Conservation (phyloP, 1,140 invertebrate genomes). For the Rhyacophila brunnea region DNA sequence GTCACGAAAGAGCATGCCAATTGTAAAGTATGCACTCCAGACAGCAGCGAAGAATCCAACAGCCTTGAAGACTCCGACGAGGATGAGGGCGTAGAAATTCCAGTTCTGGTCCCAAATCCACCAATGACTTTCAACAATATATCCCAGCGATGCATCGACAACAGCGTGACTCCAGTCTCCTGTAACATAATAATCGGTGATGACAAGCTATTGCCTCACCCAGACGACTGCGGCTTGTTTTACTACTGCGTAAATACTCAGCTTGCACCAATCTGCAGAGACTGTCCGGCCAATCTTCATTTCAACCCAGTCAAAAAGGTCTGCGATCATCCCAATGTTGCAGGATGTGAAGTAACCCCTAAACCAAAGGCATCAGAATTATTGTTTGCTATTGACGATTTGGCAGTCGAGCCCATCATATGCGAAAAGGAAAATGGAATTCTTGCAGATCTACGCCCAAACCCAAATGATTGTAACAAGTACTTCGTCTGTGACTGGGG, state of each 20-base stretch:
- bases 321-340: conserved; percentile 41
- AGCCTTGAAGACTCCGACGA: no score
- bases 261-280: conserved; percentile 34
- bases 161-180: conserved; percentile 21
- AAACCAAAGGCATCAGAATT: no score
- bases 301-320: conserved; percentile 40
- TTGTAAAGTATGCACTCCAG: conserved; percentile 1
- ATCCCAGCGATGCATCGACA: conserved; percentile 26
- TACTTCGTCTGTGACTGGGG: conserved; percentile 61
- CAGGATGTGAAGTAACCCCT: conserved; percentile 23
- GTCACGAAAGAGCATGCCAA: not conserved
- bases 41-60: no score
- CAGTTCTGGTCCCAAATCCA: not conserved
- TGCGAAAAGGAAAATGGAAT: conserved; percentile 1
- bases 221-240: conserved; percentile 38
- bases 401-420: not conserved
- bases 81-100: not conserved
- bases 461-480: conserved; percentile 54
- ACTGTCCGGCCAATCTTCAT: conserved; percentile 41
- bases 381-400: not conserved
- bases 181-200: conserved; percentile 11
- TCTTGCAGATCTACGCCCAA: conserved; percentile 37
- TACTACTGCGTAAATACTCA: conserved; percentile 34
- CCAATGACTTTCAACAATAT: conserved; percentile 26
- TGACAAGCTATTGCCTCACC: conserved; percentile 35